phyloP scores from a whole-genome alignment of 2,888 invertebrate genomes.

The Archips crataeganus region DNA sequence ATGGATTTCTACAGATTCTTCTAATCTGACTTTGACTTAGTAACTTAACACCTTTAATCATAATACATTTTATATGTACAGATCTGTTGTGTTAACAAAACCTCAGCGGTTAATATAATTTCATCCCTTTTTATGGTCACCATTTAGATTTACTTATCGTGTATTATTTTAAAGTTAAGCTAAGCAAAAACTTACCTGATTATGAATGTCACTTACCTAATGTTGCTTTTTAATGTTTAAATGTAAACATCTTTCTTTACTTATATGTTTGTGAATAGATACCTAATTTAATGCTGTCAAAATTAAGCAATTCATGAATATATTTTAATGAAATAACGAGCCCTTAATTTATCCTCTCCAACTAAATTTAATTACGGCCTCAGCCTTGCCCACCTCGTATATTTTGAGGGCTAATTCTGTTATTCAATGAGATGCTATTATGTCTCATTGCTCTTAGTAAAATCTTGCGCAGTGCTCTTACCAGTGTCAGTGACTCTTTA shows the following conservation, averaged over 20 bases:
- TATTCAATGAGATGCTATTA: constrained; percentile 19
- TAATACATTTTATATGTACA: background rate
- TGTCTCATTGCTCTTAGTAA: constrained; percentile 9
- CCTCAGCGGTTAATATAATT: background rate
- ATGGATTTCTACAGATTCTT: background rate
- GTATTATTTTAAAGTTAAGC: no score
- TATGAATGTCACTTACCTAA: background rate
- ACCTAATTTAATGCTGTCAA: background rate
- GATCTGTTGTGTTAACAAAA: background rate
- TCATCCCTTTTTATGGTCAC: background rate
- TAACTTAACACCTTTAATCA: background rate
- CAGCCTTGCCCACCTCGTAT: constrained; percentile 18
- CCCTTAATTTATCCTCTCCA: constrained; percentile 21
- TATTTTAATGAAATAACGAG: constrained; percentile 28
- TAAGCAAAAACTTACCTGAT: no score
- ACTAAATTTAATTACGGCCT: constrained; percentile 18
- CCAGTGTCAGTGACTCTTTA: no score
- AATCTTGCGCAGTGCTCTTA: background rate
- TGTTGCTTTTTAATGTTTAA: background rate
- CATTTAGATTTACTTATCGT: no score
- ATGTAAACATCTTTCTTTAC: background rate
- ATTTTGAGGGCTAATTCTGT: constrained; percentile 22
- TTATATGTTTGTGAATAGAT: background rate
- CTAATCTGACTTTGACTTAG: background rate
- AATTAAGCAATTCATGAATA: constrained; percentile 9